Conservation (phyloP, 1,140 invertebrate species). For the Drosophila seguyi region DNA sequence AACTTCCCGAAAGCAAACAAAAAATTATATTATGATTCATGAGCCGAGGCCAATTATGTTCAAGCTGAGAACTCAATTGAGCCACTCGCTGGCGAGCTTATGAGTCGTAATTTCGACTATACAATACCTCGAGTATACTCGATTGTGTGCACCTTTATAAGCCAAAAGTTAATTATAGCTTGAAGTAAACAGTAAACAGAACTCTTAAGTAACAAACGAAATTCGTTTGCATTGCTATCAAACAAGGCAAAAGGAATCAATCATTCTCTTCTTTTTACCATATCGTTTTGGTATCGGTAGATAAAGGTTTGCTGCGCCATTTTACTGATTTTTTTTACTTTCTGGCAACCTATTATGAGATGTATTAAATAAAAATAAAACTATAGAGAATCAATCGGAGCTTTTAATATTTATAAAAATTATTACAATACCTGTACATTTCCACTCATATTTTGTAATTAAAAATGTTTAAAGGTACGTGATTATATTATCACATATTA, state of each 20-base stretch:
- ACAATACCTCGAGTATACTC: slow-evolving; percentile 2
- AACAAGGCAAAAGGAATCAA: slow-evolving; percentile 15
- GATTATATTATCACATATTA: slow-evolving; percentile 13
- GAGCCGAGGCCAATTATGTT: slow-evolving; percentile 41
- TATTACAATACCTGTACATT: neutral
- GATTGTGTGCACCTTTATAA: slow-evolving; percentile 6
- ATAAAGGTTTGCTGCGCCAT: neutral
- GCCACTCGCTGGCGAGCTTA: neutral
- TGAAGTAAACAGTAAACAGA: slow-evolving; percentile 25
- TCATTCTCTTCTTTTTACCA: slow-evolving; percentile 6
- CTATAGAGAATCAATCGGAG: neutral
- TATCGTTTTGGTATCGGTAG: slow-evolving; percentile 1
- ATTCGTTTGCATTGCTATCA: slow-evolving; percentile 23
- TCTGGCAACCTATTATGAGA: no score
- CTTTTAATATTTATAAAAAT: neutral
- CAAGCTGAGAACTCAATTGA: slow-evolving; percentile 28
- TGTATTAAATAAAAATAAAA: no score
- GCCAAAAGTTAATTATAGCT: slow-evolving; percentile 20
- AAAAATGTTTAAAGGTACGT: slow-evolving; percentile 13
- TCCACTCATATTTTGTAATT: neutral
- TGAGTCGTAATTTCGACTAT: slow-evolving; percentile 3
- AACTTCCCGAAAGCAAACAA: slow-evolving; percentile 40
- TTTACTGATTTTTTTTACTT: neutral
- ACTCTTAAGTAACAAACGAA: slow-evolving; percentile 5
- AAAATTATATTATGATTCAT: slow-evolving; percentile 34